Percentiles rank a stretch among this genome's conserved stretches.
Evolutionary conservation across 2,888 invertebrate species (phyloP).

Genomic region (Ischnus inquisitorius): DNA sequence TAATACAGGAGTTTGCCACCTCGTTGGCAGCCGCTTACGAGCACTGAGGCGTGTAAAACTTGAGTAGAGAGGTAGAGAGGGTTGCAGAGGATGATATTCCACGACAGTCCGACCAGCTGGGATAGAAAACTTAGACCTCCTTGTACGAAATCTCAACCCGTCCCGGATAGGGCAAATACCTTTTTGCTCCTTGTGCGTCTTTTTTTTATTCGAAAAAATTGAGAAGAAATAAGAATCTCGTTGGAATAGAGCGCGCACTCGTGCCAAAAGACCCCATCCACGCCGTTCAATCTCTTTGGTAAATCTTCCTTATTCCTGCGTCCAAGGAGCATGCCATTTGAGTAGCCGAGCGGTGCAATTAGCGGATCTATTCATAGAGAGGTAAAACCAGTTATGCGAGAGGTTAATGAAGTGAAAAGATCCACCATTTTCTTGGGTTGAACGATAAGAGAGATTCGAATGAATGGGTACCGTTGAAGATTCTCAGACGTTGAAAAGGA

Average conservation of each 20-base stretch:
- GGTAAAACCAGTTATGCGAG: conserved; percentile 25
- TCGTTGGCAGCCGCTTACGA: conserved; percentile 62
- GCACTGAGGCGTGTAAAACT: conserved; percentile 60
- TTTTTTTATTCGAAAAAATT: conserved; percentile 38
- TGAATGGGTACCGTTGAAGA: neutral
- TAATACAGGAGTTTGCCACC: conserved; percentile 64
- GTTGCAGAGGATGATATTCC: conserved; percentile 56
- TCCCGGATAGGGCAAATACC: neutral
- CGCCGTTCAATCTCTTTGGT: conserved; percentile 2
- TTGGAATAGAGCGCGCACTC: neutral
- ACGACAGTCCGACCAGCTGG: conserved; percentile 19
- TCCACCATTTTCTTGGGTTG: neutral
- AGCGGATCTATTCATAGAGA: conserved; percentile 15
- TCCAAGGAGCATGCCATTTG: neutral
- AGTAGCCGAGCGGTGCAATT: conserved; percentile 19
- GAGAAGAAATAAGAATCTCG: conserved; percentile 38
- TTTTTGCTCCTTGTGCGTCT: conserved; percentile 7
- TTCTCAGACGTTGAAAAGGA: conserved; percentile 5
- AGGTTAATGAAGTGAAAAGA: conserved; percentile 2
- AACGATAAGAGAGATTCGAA: neutral
- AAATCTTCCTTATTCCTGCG: neutral
- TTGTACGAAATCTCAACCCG: neutral
- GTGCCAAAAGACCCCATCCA: conserved; percentile 18
- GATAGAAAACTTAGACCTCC: conserved; percentile 27
- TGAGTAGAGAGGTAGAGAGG: conserved; percentile 46